Evolutionary conservation across 2,888 invertebrate species (phyloP).

Genomic region (Plagodis pulveraria): DNA sequence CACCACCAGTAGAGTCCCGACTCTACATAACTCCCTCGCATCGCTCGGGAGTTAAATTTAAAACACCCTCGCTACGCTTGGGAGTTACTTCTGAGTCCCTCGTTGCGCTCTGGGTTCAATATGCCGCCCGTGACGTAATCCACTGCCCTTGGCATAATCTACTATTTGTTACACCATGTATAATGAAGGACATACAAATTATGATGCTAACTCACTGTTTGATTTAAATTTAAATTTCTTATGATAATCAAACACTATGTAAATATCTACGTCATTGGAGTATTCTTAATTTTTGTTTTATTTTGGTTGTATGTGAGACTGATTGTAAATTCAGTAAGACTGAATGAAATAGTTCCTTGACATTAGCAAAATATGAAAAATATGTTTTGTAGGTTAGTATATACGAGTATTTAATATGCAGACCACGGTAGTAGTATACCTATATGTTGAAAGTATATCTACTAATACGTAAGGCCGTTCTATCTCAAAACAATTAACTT

Average conservation of each 20-base stretch:
- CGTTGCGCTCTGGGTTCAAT: no score
- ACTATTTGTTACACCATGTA: background rate
- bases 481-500: no score
- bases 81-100: no score
- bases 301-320: background rate
- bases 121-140: no score
- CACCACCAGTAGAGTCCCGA: no score
- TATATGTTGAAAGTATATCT: no score
- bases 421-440: background rate
- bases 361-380: background rate
- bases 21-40: no score
- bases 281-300: conserved; percentile 1
- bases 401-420: background rate
- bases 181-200: background rate
- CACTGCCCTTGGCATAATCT: no score
- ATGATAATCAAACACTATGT: background rate
- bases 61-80: no score
- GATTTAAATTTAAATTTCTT: background rate
- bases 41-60: no score
- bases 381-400: background rate
- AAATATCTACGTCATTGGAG: background rate
- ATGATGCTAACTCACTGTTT: conserved; percentile 1
- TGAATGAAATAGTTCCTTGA: conserved; percentile 1
- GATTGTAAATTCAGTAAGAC: no score
- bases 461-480: no score